A percentile compares a stretch with the other conserved stretches of the same genome.
Conservation (phyloP, 2,888 invertebrate genomes). For the Meghimatium bilineatum region DNA sequence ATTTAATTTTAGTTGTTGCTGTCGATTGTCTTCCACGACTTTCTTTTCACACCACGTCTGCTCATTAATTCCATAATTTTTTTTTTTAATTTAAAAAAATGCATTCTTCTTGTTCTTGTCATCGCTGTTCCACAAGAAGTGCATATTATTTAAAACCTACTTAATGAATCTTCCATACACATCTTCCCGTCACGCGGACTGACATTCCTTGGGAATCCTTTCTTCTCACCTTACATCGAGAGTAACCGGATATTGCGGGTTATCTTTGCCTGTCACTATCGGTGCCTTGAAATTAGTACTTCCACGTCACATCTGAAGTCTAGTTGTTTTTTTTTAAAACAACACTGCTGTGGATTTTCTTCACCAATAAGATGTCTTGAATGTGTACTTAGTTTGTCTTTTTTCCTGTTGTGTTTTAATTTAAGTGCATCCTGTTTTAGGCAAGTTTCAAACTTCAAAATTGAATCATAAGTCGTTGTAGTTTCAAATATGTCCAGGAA, state of each 20-base stretch:
- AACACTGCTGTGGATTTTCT: no score
- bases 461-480: no score
- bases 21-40: not conserved
- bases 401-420: no score
- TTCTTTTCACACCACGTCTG: not conserved
- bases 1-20: no score
- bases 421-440: no score
- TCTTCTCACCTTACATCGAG: not conserved
- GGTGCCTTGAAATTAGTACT: not conserved
- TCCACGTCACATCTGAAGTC: not conserved
- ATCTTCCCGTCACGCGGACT: not conserved
- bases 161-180: not conserved
- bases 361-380: not conserved
- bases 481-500: no score
- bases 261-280: not conserved
- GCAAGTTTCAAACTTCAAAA: no score
- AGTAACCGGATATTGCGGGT: not conserved
- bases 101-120: not conserved
- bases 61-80: no score
- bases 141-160: not conserved
- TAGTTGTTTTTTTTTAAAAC: no score
- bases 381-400: not conserved
- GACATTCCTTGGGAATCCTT: not conserved
- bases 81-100: no score
- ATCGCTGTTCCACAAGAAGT: not conserved